A percentile compares a stretch with the other conserved stretches of the same genome.
Evolutionary conservation across 2,797 vertebrate species (phyloP).

Genomic region (Pogonophryne albipinna): DNA sequence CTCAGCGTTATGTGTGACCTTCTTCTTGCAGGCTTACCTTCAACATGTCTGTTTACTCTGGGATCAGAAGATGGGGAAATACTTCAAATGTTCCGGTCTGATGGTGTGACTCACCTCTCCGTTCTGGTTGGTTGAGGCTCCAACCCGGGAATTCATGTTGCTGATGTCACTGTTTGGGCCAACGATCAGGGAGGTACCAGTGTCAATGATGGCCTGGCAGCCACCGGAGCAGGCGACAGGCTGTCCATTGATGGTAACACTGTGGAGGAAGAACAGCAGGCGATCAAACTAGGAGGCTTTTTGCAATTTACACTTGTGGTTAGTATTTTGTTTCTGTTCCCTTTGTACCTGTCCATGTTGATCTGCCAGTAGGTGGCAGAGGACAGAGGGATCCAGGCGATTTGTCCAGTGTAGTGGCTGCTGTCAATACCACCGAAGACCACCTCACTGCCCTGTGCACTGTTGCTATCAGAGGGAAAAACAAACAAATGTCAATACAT

Average conservation of each 20-base stretch:
- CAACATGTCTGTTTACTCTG: conserved; percentile 59
- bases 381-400: conserved; percentile 72
- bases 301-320: not conserved
- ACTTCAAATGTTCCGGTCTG: conserved; percentile 14
- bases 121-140: conserved; percentile 62
- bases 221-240: conserved; percentile 73
- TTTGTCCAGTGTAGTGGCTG: conserved; percentile 67
- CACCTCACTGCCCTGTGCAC: conserved; percentile 65
- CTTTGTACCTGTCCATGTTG: conserved; percentile 72
- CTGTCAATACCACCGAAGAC: conserved; percentile 67
- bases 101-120: conserved; percentile 73
- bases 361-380: conserved; percentile 78
- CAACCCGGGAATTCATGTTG: conserved; percentile 71
- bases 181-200: conserved; percentile 78
- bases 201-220: conserved; percentile 81
- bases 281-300: not conserved
- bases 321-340: conserved; percentile 10
- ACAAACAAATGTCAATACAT: not conserved
- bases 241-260: conserved; percentile 74
- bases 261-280: conserved; percentile 24
- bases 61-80: conserved; percentile 45
- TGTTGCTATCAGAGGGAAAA: conserved; percentile 33
- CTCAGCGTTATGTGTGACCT: no score
- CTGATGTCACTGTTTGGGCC: conserved; percentile 74
- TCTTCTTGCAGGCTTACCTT: conserved; percentile 3